Conservation (phyloP, 2,888 invertebrate genomes). For the Mycalesis mineus region DNA sequence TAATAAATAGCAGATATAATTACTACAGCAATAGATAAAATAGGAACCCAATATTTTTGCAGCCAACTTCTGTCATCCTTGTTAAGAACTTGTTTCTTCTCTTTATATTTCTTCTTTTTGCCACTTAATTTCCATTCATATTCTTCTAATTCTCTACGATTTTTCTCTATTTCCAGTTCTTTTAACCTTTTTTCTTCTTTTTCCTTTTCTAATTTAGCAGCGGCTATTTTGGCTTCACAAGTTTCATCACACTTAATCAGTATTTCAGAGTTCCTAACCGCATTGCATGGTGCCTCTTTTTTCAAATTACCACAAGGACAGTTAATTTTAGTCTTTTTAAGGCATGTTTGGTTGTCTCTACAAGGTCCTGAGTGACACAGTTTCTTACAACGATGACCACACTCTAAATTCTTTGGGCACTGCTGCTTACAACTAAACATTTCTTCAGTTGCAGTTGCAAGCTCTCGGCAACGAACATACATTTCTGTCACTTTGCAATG, state of each 20-base stretch:
- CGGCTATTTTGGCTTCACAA: constrained; percentile 79
- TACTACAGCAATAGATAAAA: constrained; percentile 47
- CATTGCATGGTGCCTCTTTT: constrained; percentile 83
- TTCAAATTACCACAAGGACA: constrained; percentile 89
- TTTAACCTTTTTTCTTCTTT: constrained; percentile 77
- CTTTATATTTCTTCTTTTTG: constrained; percentile 77
- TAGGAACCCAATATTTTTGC: constrained; percentile 65
- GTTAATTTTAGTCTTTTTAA: constrained; percentile 86
- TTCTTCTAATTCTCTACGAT: constrained; percentile 84
- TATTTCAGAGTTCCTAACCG: constrained; percentile 64
- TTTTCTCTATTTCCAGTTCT: constrained; percentile 81
- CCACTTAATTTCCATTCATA: constrained; percentile 87
- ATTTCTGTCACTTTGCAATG: constrained; percentile 89
- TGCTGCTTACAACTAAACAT: constrained; percentile 86
- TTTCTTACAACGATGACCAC: constrained; percentile 89
- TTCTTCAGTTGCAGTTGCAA: constrained; percentile 73
- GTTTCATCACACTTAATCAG: constrained; percentile 80
- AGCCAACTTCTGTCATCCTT: constrained; percentile 63
- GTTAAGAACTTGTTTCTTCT: constrained; percentile 63
- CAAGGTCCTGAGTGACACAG: constrained; percentile 87
- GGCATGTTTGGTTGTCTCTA: constrained; percentile 81
- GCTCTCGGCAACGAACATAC: constrained; percentile 85
- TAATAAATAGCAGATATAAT: constrained; percentile 44
- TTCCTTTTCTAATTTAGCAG: constrained; percentile 73
- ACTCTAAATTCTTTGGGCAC: constrained; percentile 90